Percentiles rank a stretch among this genome's conserved stretches.
Conservation (phyloP, 2,797 vertebrate genomes). For the Craterocephalus amniculus region DNA sequence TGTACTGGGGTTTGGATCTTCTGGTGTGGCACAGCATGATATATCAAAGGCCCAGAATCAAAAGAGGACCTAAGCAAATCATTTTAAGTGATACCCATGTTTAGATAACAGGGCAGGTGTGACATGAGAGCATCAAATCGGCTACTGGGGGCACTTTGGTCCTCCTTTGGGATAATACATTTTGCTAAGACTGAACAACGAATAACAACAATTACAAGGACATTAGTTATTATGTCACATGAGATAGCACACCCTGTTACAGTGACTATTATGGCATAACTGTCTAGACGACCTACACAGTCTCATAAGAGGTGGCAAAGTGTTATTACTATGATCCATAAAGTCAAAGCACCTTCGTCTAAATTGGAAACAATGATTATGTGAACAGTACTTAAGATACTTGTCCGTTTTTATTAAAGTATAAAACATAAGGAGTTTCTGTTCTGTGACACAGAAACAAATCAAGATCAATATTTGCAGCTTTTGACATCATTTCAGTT, state of each 20-base stretch:
- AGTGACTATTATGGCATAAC: conserved; percentile 46
- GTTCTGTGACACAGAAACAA: conserved; percentile 21
- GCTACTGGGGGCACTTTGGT: conserved; percentile 41
- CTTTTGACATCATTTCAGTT: neutral
- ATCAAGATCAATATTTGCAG: neutral
- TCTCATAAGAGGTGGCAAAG: conserved; percentile 26
- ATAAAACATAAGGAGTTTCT: conserved; percentile 26
- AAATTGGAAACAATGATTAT: conserved; percentile 46
- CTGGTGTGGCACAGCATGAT: conserved; percentile 3
- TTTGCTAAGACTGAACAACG: conserved; percentile 52
- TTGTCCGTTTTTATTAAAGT: conserved; percentile 33
- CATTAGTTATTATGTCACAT: conserved; percentile 58
- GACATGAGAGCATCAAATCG: conserved; percentile 43
- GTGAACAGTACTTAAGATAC: conserved; percentile 28
- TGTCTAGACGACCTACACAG: conserved; percentile 42
- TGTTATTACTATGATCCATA: conserved; percentile 54
- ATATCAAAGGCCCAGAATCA: conserved; percentile 52
- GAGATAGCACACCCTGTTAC: conserved; percentile 45
- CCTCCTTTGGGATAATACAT: conserved; percentile 30
- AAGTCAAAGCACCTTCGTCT: conserved; percentile 51
- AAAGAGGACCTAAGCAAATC: conserved; percentile 47
- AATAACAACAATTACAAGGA: conserved; percentile 66
- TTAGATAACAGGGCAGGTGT: conserved; percentile 44
- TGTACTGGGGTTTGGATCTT: neutral
- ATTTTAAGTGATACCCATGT: conserved; percentile 48